phyloP scores from a whole-genome alignment of 2,888 invertebrate genomes.

The Orthonychiurus folsomi region DNA sequence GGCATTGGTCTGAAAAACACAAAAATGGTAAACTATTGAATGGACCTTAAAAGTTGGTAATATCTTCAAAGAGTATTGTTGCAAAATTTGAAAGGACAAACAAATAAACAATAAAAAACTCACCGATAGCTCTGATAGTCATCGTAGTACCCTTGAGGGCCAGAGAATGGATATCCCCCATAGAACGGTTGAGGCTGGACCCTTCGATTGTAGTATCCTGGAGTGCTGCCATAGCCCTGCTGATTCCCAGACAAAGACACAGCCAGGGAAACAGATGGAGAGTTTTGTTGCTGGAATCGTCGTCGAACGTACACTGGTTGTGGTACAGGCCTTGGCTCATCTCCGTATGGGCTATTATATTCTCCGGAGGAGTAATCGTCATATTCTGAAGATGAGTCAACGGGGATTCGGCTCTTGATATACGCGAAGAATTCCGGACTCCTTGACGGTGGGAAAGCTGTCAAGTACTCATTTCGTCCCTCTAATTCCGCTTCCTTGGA shows the following conservation, averaged over 20 bases:
- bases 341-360: neutral
- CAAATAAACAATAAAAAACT: too few species aligned
- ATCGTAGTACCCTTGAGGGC: neutral
- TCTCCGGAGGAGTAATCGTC: neutral
- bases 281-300: neutral
- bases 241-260: neutral
- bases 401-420: constrained; percentile 24
- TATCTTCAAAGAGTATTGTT: too few species aligned
- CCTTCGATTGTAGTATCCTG: neutral
- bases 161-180: neutral
- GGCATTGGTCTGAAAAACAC: neutral
- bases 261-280: neutral
- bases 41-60: too few species aligned
- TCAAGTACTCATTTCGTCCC: constrained; percentile 29
- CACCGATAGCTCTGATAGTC: too few species aligned
- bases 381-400: constrained; percentile 15
- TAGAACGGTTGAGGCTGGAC: neutral
- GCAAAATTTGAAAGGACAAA: too few species aligned
- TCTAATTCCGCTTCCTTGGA: constrained; percentile 23
- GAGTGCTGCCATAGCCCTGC: neutral
- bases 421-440: constrained; percentile 32
- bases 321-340: neutral
- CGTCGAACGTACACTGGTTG: neutral
- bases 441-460: constrained; percentile 36
- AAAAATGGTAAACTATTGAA: too few species aligned